Evolutionary conservation across 2,888 invertebrate genomes (phyloP).

Genomic region (Microdon myrmicae): DNA sequence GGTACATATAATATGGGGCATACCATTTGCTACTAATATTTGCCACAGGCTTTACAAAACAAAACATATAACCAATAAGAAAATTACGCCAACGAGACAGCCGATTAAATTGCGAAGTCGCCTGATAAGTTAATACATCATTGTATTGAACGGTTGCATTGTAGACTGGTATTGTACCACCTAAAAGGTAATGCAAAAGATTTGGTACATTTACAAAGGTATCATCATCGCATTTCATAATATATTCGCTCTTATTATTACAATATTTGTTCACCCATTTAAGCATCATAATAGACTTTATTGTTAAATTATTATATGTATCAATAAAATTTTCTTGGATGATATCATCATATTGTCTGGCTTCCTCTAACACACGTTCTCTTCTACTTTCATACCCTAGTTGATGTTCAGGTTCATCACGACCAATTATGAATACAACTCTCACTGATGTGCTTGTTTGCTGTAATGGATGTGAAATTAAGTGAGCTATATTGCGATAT

Average conservation of each 20-base stretch:
- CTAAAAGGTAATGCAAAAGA: constrained; percentile 69
- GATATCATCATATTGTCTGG: constrained; percentile 76
- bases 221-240: constrained; percentile 89
- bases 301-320: constrained; percentile 85
- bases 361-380: constrained; percentile 75
- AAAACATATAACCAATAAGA: constrained; percentile 81
- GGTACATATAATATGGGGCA: constrained; percentile 82
- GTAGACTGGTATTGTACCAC: constrained; percentile 66
- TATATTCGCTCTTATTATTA: constrained; percentile 70
- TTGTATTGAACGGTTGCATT: constrained; percentile 64
- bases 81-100: constrained; percentile 67
- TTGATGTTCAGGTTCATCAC: constrained; percentile 55
- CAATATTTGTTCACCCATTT: constrained; percentile 83
- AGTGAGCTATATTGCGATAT: background rate
- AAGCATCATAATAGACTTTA: constrained; percentile 86
- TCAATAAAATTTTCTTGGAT: constrained; percentile 86
- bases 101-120: constrained; percentile 59
- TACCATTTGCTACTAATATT: constrained; percentile 85
- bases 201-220: constrained; percentile 84
- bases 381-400: constrained; percentile 70
- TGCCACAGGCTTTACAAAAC: constrained; percentile 79
- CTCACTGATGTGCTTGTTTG: constrained; percentile 55
- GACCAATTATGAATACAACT: constrained; percentile 63
- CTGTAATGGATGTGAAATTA: constrained; percentile 12
- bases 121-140: constrained; percentile 58